Percentiles rank a stretch among this genome's conserved stretches.
Conservation (phyloP, 2,113 vertebrate genomes). For the Indri indri region DNA sequence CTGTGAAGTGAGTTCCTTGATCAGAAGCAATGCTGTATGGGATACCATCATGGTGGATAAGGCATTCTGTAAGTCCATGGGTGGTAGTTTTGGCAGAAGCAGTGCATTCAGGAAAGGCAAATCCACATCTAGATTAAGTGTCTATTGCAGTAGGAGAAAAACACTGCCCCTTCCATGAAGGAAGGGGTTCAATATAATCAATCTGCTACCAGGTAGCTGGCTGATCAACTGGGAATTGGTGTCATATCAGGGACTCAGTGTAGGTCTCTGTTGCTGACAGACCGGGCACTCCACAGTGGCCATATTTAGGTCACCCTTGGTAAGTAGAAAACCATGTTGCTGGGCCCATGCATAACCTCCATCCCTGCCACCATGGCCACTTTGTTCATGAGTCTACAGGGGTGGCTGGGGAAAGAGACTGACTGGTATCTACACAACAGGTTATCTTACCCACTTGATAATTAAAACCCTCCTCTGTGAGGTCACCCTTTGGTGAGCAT, state of each 20-base stretch:
- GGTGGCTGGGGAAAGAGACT: not conserved
- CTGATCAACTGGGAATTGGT: not conserved
- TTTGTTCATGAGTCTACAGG: not conserved
- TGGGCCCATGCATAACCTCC: not conserved
- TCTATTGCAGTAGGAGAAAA: not conserved
- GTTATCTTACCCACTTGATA: not conserved
- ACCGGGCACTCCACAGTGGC: not conserved
- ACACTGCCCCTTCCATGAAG: not conserved
- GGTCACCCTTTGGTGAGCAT: not conserved
- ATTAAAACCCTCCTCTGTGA: not conserved
- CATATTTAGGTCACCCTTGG: not conserved
- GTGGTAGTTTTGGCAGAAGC: not conserved
- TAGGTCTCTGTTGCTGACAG: not conserved
- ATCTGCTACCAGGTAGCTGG: not conserved
- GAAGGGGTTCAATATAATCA: not conserved
- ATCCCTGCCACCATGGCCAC: not conserved
- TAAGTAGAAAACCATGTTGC: not conserved
- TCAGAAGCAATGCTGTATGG: not conserved
- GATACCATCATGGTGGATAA: not conserved
- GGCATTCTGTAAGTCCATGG: not conserved
- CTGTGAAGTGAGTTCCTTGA: not conserved
- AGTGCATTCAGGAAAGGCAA: not conserved
- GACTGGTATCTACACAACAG: not conserved
- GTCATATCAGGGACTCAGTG: not conserved
- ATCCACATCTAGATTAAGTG: not conserved